Evolutionary conservation across 2,113 vertebrate species (phyloP).

Genomic region (Arothron firmamentum): DNA sequence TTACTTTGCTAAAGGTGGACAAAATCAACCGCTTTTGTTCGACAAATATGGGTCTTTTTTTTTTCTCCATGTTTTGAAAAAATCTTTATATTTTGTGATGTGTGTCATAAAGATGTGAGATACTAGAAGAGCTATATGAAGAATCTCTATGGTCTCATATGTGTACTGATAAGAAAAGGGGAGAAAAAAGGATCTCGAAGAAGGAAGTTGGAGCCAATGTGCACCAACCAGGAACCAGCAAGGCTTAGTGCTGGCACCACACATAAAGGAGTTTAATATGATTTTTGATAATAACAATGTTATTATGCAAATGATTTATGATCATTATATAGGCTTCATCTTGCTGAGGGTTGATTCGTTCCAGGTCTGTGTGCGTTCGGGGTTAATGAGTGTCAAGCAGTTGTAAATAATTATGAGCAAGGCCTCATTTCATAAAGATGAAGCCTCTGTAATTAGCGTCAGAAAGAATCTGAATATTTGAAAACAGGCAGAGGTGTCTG

Average conservation of each 20-base stretch:
- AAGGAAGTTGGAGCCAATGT: too few relatives aligned
- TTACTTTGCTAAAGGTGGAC: slow-evolving; percentile 26
- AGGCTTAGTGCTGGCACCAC: too few relatives aligned
- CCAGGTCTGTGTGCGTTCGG: background rate
- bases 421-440: background rate
- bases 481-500: background rate
- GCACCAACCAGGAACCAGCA: too few relatives aligned
- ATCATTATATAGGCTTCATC: background rate
- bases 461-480: background rate
- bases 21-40: slow-evolving; percentile 36
- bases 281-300: slow-evolving; percentile 15
- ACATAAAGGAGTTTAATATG: background rate
- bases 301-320: background rate
- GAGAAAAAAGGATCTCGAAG: too few relatives aligned
- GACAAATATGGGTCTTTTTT: slow-evolving; percentile 10
- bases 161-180: too few relatives aligned
- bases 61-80: too few relatives aligned
- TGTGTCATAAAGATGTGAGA: too few relatives aligned
- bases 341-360: background rate
- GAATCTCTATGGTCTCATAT: too few relatives aligned
- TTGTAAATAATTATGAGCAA: background rate
- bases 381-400: background rate
- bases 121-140: too few relatives aligned
- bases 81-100: too few relatives aligned
- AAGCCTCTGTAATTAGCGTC: background rate